Percentiles rank a stretch among this genome's conserved stretches.
Evolutionary conservation across 92 coral and sea anemone genomes (phyloP).

Genomic region (Phenganax subtilis): DNA sequence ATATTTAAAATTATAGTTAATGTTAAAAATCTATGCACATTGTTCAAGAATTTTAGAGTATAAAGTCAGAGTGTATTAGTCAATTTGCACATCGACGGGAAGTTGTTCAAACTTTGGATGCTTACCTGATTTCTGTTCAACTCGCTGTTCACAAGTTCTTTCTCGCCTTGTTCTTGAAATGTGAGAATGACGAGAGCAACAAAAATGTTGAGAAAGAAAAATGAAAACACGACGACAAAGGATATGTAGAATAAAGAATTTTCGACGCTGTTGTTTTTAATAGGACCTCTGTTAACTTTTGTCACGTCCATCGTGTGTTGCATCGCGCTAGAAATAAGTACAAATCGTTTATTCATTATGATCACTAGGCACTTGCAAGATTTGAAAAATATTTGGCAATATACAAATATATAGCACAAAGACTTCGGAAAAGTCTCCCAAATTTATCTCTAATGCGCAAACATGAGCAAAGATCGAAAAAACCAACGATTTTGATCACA

Average conservation of each 20-base stretch:
- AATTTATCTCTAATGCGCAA: not conserved
- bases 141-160: conserved; percentile 85
- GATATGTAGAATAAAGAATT: conserved; percentile 84
- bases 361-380: not conserved
- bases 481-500: too few relatives aligned
- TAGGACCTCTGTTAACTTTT: conserved; percentile 58
- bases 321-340: conserved; percentile 65
- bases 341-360: not conserved
- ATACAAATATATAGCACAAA: not conserved
- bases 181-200: conserved; percentile 94
- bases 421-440: not conserved
- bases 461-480: not conserved
- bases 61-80: too few relatives aligned
- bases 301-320: conserved; percentile 88
- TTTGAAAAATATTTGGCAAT: not conserved
- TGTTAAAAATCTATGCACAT: too few relatives aligned
- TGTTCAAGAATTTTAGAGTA: too few relatives aligned
- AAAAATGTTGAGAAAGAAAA: conserved; percentile 93
- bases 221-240: conserved; percentile 94
- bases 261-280: conserved; percentile 63
- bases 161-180: conserved; percentile 95
- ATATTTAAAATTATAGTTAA: too few relatives aligned
- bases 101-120: too few relatives aligned
- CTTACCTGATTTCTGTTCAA: conserved; percentile 89
- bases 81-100: too few relatives aligned